A percentile compares a stretch with the other conserved stretches of the same genome.
These are phyloP conservation scores for Stramonita haemastoma DNA, from an alignment of 2,888 invertebrate species.

Conservation along the genomic window DNA sequence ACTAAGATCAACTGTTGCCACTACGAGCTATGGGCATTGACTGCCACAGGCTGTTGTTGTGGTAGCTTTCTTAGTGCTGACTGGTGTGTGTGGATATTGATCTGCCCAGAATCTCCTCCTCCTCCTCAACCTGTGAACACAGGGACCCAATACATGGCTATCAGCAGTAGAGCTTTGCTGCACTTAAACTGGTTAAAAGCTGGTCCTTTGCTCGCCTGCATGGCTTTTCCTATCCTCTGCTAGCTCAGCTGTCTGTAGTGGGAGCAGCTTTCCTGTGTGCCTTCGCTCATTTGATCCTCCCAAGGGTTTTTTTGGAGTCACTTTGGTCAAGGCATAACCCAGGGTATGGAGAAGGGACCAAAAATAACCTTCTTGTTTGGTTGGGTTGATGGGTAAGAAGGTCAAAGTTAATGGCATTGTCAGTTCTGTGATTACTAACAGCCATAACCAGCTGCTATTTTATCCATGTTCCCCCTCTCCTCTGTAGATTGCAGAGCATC, in stretches of 20 bases:
- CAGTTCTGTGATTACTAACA: too few species aligned
- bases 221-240: neutral
- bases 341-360: neutral
- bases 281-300: neutral
- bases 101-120: conserved; percentile 17
- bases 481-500: too few species aligned
- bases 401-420: neutral
- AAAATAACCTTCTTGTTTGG: neutral
- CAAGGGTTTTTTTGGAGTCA: neutral
- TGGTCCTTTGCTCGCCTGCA: neutral
- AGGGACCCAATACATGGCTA: conserved; percentile 13
- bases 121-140: conserved; percentile 8
- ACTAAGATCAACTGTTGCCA: too few species aligned
- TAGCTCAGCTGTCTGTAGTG: neutral
- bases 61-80: conserved; percentile 17
- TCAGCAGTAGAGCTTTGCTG: conserved; percentile 17
- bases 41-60: conserved; percentile 14
- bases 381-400: neutral
- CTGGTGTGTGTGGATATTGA: conserved; percentile 17
- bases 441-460: too few species aligned
- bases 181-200: neutral
- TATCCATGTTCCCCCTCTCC: too few species aligned
- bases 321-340: neutral
- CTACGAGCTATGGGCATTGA: neutral
- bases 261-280: neutral